phyloP scores from a whole-genome alignment of 2,113 vertebrate genomes.

The Tapirus terrestris region DNA sequence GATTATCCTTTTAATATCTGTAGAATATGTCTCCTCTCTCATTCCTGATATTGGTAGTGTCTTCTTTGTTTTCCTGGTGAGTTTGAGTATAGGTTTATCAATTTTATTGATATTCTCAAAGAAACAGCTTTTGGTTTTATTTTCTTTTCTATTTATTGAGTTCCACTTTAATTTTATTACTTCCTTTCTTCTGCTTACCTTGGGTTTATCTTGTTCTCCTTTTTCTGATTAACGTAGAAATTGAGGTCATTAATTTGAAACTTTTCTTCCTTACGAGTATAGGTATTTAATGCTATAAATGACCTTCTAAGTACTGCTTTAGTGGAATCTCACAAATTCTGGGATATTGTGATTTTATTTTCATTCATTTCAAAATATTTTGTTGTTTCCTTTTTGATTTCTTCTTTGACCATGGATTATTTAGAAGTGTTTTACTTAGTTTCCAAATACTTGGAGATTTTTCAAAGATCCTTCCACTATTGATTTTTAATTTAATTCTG shows the following conservation, averaged over 20 bases:
- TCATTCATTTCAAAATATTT: slow-evolving; percentile 20
- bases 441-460: slow-evolving; percentile 10
- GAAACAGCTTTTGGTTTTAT: background rate
- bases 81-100: background rate
- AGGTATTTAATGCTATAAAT: background rate
- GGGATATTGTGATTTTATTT: background rate
- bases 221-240: slow-evolving; percentile 9
- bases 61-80: background rate
- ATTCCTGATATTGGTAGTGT: background rate
- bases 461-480: background rate
- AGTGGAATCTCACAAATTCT: background rate
- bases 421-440: slow-evolving; percentile 38
- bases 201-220: background rate
- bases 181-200: background rate
- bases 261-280: background rate
- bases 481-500: slow-evolving; percentile 9
- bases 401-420: background rate
- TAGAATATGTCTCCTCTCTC: background rate
- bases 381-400: background rate
- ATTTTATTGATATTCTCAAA: background rate
- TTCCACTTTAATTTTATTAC: background rate
- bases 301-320: background rate
- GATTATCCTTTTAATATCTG: background rate
- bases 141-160: background rate
- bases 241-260: background rate